Evolutionary conservation across 2,797 vertebrate genomes (phyloP).

Genomic region (Psittacula derbiana): DNA sequence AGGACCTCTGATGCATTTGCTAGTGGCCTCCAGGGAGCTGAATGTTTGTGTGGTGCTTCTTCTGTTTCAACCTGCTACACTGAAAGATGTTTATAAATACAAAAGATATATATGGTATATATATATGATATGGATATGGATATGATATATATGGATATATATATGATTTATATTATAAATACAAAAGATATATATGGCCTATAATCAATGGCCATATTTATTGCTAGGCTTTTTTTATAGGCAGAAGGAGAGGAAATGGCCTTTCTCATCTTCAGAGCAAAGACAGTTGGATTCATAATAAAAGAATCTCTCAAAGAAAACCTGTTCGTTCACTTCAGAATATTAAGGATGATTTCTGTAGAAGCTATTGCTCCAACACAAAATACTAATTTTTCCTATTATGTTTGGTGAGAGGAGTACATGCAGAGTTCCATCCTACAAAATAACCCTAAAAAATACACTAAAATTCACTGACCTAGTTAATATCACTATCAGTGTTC

Average conservation of each 20-base stretch:
- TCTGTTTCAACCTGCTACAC: neutral
- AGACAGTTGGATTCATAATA: neutral
- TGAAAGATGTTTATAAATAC: neutral
- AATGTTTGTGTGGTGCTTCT: neutral
- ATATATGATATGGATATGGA: too few species aligned
- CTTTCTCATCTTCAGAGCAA: neutral
- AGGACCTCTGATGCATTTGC: neutral
- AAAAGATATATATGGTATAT: too few species aligned
- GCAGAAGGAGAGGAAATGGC: neutral
- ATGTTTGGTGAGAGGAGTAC: neutral
- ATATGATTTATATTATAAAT: too few species aligned
- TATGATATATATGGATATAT: too few species aligned
- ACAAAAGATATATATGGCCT: neutral
- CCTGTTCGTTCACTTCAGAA: neutral
- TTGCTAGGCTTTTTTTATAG: neutral
- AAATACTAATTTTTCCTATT: neutral
- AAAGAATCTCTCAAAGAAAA: neutral
- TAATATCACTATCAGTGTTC: neutral
- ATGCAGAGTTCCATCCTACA: neutral
- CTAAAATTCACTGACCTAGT: neutral
- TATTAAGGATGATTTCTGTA: neutral
- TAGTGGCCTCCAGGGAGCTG: neutral
- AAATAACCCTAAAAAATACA: neutral
- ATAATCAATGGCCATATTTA: neutral
- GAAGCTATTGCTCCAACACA: neutral